Evolutionary conservation across 1,140 invertebrate species (phyloP), one percentile per base, ranked within the genome.

Genomic region (Drosophila micromelanica): DNA sequence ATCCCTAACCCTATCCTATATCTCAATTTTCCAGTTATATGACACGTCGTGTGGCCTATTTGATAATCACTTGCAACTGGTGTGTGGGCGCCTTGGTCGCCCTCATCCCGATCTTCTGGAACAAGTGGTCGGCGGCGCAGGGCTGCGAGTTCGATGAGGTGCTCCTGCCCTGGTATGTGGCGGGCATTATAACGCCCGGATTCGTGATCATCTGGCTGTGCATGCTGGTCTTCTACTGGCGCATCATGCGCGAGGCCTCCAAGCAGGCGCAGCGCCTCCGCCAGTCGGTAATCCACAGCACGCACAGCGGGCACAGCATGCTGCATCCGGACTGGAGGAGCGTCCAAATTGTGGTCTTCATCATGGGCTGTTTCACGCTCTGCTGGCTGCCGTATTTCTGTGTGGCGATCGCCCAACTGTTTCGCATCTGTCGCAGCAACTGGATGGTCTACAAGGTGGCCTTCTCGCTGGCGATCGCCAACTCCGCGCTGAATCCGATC

Each of bases 341-440:
- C 45, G 94, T 96, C 63, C 95, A 96, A 95, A 95, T 96, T 15
- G 95, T 96, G 48, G 90, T 96, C 6, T 92, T 95, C 40, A 95
- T 96, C 8, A 92, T 96, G 71, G 95, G 95, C 9, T 95, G 95
- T 55, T 96, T 96, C 74, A 95, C 95, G 0, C 91, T 96, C 32
- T 96, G 95, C 81, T 96, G 96, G 96, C 93, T 96, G 76, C 95
- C 96, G 4, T 96, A 95, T 90, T 94, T 96, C 49, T 93, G 94
- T 8, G 94, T 95, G 40, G 93, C 94, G 3, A 94, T 94, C 68
- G 93, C 93, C 7, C 94, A 95, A 78, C 93, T 94, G 32, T 92
- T 95, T 30, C 93, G 93, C 17, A 82, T 93, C 1, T 91, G 93
- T 42, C 92, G 93, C 64, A 94, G 92, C 64, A 91, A 85, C 35